Evolutionary conservation across 2,797 vertebrate species (phyloP), one percentile per base, ranked within the genome.

Genomic region (Lemur catta): DNA sequence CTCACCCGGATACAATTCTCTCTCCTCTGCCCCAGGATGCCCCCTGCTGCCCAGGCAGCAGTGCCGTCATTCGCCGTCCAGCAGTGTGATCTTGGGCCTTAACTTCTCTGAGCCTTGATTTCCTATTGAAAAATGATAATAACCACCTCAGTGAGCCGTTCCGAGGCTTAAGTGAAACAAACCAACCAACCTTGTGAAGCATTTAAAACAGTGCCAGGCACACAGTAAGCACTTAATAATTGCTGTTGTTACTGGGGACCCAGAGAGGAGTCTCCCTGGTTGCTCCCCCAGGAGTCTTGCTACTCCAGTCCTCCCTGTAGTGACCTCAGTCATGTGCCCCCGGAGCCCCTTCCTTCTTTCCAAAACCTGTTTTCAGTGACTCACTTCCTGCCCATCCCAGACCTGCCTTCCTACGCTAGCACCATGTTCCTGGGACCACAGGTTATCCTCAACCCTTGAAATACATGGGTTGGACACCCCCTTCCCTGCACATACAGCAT

Each of bases 111-210:
- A 79, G 78, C 9, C 67, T 69, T n/a, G 6, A 17, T 72, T 91
- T 93, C 26, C 61, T 85, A 46, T 30, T 76, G 20, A 78, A 86
- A 65, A 87, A 84, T 82, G 69, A 95, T 20, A 79, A 52, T 22
- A 17, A 26, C 4, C 67, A n/a, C 12, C 84, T 26, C 24, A 24
- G 5, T 15, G 11, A 61, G 20, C 10, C 1, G 1, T 35, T 92
- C 24, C n/a, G 59, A 89, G 57, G 22, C 2, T 46, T 57, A 59
- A 0, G 13, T n/a, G 63, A 61, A 24, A 0, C 28, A 22, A 35
- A 43, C 46, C 55, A 22, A 38, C 2, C 5, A 55, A 81, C 46
- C 33, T 52, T 78, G 12, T 12, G 17, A 93, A 94, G 72, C 75
- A 4, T 74, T 96, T 71, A 43, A 22, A 71, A 20, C 24, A 48